Evolutionary conservation across 1,140 invertebrate genomes (phyloP), one percentile per base, ranked within the genome.

Genomic region (Eurosta solidaginis): DNA sequence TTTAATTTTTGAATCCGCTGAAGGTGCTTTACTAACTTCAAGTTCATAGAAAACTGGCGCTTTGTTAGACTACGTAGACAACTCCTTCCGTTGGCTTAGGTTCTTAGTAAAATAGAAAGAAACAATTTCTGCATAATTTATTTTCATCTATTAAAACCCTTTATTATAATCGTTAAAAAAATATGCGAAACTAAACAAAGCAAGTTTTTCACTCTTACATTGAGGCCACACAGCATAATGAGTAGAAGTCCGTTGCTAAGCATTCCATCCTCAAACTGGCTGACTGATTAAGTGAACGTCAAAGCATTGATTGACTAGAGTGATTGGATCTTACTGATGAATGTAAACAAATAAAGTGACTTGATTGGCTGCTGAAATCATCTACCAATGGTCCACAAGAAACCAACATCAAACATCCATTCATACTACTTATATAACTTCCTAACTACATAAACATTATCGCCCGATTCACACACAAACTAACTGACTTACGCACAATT

Each of bases 251-350:
- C 27, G 20, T 33, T 40, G 29, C 7, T 17, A n/a, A 29, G 22
- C 40, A 40, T 14, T 59, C 25, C 54, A 17, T 68, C n/a, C n/a
- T n/a, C 59, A 40, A 42, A 68, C 59, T 59, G n/a, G n/a, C n/a
- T n/a, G 54, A 68, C 33, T 68, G 59, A 40, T 40, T 40, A 68
- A 68, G 33, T 40, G 59, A 22, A 29, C 33, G 59, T n/a, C 59
- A 68, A 68, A 68, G 17, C 33, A 68, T 40, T 36, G 59, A 68
- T 42, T 68, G 59, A 68, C 59, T 68, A 68, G 40, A 68, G 59
- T 68, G 36, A 68, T 68, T 68, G 59, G n/a, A 17, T 20, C 22
- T 68, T 40, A 68, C 40, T 68, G 59, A 68, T 68, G 36, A 33
- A 68, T 33, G 59, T 20, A 22, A 68, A 54, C 50, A 42, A 68